Evolutionary conservation across 2,797 vertebrate genomes (phyloP), one percentile per base, ranked within the genome.

Genomic region (Neomorphus geoffroyi): DNA sequence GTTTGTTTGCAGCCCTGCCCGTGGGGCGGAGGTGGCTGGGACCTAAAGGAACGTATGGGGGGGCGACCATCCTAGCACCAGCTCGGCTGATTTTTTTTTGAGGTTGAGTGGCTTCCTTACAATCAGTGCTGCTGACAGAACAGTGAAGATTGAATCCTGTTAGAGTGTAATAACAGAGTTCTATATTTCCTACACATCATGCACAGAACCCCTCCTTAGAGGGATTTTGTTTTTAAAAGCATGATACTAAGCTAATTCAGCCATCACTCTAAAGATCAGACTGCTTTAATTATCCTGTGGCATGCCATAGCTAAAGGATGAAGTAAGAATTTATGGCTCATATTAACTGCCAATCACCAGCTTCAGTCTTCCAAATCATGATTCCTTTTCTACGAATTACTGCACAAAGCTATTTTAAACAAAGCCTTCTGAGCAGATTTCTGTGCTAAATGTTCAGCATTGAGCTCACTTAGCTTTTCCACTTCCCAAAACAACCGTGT

Each of bases 281-380:
- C 86, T 94, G 79, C 93, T 95, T 97, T 95, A 97, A 97, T 97
- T 96, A 94, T 64, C 93, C 79, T 73, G 80, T 78, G 60, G 79
- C 45, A 77, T 57, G 91, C 84, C 86, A 92, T 83, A 94, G 80
- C 77, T 96, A 39, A 86, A 86, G 69, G 81, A 81, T 97, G 88
- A 94, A 85, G 90, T 97, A 96, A 94, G 86, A 92, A 92, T 97
- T 96, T 95, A 83, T 95, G 92, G 96, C 58, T 97, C 79, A 54
- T 53, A 84, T 92, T 92, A 94, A 95, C 91, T 70, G 80, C 48
- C 81, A 82, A 73, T 94, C 87, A 94, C 95, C 58, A 78, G 81
- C 74, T 92, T 97, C 87, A 83, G 51, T 64, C 70, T 87, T 89
- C 37, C 77, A 87, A 86, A 94, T 73, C 62, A 54, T 64, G 72